These are phyloP conservation scores for Heliothis peltigera DNA, from an alignment of 2,888 invertebrate species.

Conservation along the genomic window DNA sequence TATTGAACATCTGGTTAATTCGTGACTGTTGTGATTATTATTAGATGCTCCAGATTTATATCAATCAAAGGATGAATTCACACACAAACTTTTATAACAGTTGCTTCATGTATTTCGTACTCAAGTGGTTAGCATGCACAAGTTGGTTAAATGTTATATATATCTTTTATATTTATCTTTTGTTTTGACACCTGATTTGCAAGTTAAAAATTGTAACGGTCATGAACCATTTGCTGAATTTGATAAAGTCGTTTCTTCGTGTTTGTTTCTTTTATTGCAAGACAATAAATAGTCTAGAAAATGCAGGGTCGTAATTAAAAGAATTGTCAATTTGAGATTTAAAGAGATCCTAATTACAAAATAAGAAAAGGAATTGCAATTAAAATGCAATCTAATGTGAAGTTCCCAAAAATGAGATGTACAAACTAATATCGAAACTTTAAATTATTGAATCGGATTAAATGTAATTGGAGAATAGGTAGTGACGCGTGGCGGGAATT, in stretches of 20 bases:
- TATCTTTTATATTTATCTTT: conserved; percentile 37
- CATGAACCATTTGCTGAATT: conserved; percentile 11
- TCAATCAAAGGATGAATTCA: conserved; percentile 35
- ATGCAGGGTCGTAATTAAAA: too few relatives aligned
- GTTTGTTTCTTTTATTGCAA: neutral
- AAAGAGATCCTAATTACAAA: too few relatives aligned
- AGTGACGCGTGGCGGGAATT: conserved; percentile 83
- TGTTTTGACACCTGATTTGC: conserved; percentile 24
- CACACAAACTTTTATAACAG: conserved; percentile 23
- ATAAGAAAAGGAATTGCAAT: too few relatives aligned
- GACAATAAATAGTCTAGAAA: too few relatives aligned
- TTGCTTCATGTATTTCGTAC: conserved; percentile 22
- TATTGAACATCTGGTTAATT: conserved; percentile 45
- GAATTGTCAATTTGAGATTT: too few relatives aligned
- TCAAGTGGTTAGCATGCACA: conserved; percentile 13
- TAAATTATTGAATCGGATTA: conserved; percentile 42
- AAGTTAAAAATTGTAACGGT: conserved; percentile 13
- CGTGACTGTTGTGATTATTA: conserved; percentile 39
- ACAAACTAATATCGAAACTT: conserved; percentile 26
- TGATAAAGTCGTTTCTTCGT: too few relatives aligned
- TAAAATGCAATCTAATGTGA: neutral
- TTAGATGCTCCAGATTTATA: conserved; percentile 42
- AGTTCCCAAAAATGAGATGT: neutral
- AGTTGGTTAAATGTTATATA: too few relatives aligned
- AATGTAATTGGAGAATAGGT: conserved; percentile 63